phyloP scores from a whole-genome alignment of 2,113 vertebrate species.

The Gopherus evgoodei region DNA sequence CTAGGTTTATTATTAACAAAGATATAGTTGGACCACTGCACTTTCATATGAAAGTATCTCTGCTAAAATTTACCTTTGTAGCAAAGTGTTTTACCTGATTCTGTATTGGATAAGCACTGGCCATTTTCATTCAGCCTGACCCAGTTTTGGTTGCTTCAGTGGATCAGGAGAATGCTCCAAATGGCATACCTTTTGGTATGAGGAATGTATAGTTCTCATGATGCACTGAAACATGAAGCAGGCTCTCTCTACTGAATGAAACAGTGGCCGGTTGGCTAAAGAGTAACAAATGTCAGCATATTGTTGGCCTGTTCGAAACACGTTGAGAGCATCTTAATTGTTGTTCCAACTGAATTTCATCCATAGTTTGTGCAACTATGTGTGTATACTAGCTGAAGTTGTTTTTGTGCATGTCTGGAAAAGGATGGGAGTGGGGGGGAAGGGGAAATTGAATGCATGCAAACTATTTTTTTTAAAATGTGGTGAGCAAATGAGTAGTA shows the following conservation, averaged over 20 bases:
- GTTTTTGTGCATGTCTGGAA: slow-evolving; percentile 79
- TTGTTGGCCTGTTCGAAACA: slow-evolving; percentile 78
- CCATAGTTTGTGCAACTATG: slow-evolving; percentile 75
- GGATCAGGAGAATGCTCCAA: slow-evolving; percentile 74
- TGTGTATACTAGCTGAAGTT: slow-evolving; percentile 74
- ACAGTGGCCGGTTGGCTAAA: slow-evolving; percentile 75
- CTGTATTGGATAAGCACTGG: slow-evolving; percentile 75
- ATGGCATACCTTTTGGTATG: slow-evolving; percentile 71
- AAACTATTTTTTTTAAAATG: slow-evolving; percentile 74
- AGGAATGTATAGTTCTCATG: slow-evolving; percentile 69
- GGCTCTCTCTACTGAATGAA: slow-evolving; percentile 67
- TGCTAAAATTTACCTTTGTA: slow-evolving; percentile 79
- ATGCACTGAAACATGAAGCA: slow-evolving; percentile 61
- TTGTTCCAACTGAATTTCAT: slow-evolving; percentile 79
- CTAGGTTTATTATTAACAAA: slow-evolving; percentile 72
- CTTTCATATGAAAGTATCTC: slow-evolving; percentile 80
- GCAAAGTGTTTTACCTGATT: slow-evolving; percentile 78
- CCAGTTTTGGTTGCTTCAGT: slow-evolving; percentile 69
- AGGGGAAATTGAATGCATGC: slow-evolving; percentile 83
- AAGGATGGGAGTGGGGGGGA: background rate
- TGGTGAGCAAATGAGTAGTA: slow-evolving; percentile 78
- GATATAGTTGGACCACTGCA: slow-evolving; percentile 70
- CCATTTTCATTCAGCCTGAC: slow-evolving; percentile 72
- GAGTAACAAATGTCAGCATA: slow-evolving; percentile 79
- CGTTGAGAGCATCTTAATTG: slow-evolving; percentile 74